Base-by-base conservation (phyloP, 2,888 invertebrate genomes). In the Oscheius sp. region DNA sequence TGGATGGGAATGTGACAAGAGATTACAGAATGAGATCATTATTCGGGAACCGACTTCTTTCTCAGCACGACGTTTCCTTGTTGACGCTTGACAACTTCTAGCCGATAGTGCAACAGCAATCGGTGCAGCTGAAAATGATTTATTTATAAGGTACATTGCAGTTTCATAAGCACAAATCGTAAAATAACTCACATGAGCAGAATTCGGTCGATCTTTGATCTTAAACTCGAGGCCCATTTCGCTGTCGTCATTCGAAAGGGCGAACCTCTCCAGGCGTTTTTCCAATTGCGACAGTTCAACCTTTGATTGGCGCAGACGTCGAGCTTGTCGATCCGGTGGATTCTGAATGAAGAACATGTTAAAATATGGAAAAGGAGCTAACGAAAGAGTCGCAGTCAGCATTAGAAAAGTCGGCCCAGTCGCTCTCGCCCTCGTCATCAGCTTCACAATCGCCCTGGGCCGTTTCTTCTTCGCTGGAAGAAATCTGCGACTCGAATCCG, bases 371-470 rank as follows among this genome's bases (percentile, higher is more conserved):
- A 53, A 53, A 5, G 1, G 3, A 42, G 58, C 72, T 48, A 29
- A 75, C 75, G 53, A 72, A 65, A n/a, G 21, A 10, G 2, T 66
- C 74, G 2, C 7, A 33, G 21, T 73, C 76, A 42, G 2, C 68
- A 7, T 71, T 75, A 10, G 76, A 73, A 35, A 83, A 81, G 47
- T 80, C 85, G 50, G 83, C 82, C 86, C 86, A 86, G 71, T 86
- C 86, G 47, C 84, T 84, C 48, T 63, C 42, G 57, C 86, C 86
- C 71, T 86, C 86, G 73, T 86, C 86, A 48, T 86, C 86, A 3
- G 83, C 86, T 60, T 79, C 79, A 11, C 76, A 57, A 71, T 74
- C 60, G 59, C 70, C 47, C 33, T 53, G n/a, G 13, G n/a, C 50
- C n/a, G 50, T 47, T 33, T 60, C 53, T 21, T 63, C 74, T 33